Percentiles rank a stretch among this genome's conserved stretches.
These are phyloP conservation scores for Caretta caretta DNA, from an alignment of 2,113 vertebrate genomes.

Conservation along the genomic window DNA sequence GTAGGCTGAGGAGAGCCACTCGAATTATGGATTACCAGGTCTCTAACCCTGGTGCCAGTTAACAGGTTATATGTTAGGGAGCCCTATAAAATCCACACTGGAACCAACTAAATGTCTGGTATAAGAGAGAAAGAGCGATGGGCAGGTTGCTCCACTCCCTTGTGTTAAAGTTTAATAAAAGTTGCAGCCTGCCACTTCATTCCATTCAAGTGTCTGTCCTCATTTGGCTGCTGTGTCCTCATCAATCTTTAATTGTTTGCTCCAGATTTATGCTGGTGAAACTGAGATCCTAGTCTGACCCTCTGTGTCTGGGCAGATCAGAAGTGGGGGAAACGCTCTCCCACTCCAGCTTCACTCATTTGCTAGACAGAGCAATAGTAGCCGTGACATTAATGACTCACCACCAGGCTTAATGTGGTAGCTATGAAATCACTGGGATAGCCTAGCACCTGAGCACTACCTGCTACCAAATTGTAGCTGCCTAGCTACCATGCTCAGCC, in stretches of 20 bases:
- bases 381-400: accelerated
- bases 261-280: neutral
- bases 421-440: neutral
- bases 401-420: neutral
- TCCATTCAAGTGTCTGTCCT: accelerated
- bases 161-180: neutral
- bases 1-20: neutral
- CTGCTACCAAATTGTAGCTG: neutral
- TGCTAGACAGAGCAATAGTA: accelerated
- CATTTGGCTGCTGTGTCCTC: accelerated
- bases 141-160: neutral
- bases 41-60: neutral
- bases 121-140: neutral
- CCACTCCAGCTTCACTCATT: accelerated
- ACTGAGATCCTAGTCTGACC: neutral
- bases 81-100: neutral
- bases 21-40: neutral
- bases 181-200: neutral
- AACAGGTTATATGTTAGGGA: neutral
- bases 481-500: neutral
- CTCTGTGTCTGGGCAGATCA: neutral
- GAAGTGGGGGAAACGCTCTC: neutral
- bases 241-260: neutral
- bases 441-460: neutral
- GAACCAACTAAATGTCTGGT: neutral